These are phyloP conservation scores for Centrocercus urophasianus DNA, from an alignment of 2,113 vertebrate species.

Conservation along the genomic window DNA sequence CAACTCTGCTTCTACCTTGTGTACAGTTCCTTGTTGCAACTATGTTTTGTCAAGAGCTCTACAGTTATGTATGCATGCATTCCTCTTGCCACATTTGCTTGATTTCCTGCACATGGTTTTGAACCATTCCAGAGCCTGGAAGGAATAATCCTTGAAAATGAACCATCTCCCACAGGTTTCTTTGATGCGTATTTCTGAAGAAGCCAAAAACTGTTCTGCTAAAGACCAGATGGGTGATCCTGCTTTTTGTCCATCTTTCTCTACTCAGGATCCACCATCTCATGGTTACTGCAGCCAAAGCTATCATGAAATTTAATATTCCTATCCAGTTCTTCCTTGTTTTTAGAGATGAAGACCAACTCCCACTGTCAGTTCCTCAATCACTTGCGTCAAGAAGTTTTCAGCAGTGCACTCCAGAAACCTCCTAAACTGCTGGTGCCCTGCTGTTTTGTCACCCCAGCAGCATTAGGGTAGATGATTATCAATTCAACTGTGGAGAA, in stretches of 20 bases:
- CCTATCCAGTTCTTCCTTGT: neutral
- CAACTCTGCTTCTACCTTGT: neutral
- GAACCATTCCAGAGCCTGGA: neutral
- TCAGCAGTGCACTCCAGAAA: neutral
- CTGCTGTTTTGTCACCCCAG: neutral
- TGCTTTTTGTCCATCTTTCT: neutral
- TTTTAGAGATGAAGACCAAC: neutral
- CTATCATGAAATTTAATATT: neutral
- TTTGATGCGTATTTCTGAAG: neutral
- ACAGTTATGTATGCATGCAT: neutral
- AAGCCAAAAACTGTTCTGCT: neutral
- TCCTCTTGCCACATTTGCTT: neutral
- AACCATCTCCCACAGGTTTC: neutral
- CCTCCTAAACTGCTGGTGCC: neutral
- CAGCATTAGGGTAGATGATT: neutral
- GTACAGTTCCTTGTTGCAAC: neutral
- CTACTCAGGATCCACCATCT: neutral
- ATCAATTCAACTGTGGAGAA: neutral
- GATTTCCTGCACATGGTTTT: accelerated
- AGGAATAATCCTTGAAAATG: neutral
- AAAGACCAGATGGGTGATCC: neutral
- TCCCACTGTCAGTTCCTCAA: neutral
- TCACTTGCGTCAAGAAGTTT: neutral
- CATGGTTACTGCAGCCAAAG: neutral
- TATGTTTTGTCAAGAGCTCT: neutral